Base-by-base conservation (phyloP, 2,888 invertebrate genomes). In the Macaria liturata region DNA sequence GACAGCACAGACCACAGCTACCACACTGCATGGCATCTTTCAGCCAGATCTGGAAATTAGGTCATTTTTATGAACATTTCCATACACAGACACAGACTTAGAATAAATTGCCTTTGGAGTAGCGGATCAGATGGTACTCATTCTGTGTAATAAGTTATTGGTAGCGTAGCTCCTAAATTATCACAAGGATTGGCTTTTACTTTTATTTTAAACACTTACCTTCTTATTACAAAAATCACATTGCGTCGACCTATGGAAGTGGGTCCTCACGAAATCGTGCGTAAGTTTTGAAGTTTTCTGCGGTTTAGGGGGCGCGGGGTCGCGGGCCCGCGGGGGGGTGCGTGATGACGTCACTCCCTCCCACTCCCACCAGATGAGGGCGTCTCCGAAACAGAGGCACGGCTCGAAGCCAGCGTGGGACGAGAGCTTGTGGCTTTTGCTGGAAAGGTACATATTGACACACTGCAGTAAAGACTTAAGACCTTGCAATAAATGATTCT, bases 181-280 rank as follows among this genome's bases (percentile, higher is more conserved):
- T n/a, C n/a, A n/a, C n/a, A n/a, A n/a, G n/a, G n/a, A n/a, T n/a
- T n/a, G n/a, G n/a, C n/a, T n/a, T n/a, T n/a, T n/a, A n/a, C n/a
- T n/a, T n/a, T n/a, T n/a, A n/a, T n/a, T n/a, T n/a, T n/a, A n/a
- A n/a, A n/a, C n/a, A n/a, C 61, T 68, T 73, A 96, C 97, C 94
- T 98, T 98, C 80, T 97, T 98, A 61, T 96, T 96, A 88, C 98
- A 98, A 83, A 97, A 98, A 81, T 97, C 97, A 80, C 98, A 98
- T 78, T 97, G 96, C 3, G 98, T 97, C 0, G 97, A 96, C 56
- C 97, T 93, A 77, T 97, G 95, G 79, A 98, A 98, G 83, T 98
- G 97, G 3, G 97, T 97, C 54, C 97, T 93, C 55, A 97, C 94
- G 76, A 98, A 98, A 81, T 96, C 96, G 75, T 96, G 97, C 20